phyloP scores from a whole-genome alignment of 2,888 invertebrate genomes.

The Aphidius colemani region DNA sequence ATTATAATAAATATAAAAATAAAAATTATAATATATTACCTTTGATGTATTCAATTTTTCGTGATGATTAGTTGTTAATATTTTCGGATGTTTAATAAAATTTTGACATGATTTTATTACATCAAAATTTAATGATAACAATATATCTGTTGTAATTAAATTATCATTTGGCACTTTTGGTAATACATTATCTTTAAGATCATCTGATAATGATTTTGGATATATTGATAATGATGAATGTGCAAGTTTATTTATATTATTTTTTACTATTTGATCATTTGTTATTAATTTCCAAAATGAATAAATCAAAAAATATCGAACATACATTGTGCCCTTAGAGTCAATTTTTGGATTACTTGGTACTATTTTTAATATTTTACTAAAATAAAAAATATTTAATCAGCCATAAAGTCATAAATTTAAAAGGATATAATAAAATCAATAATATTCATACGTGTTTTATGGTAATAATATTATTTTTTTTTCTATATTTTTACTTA shows the following conservation, averaged over 20 bases:
- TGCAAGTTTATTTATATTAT: constrained; percentile 48
- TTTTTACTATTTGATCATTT: constrained; percentile 44
- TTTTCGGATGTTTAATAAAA: constrained; percentile 47
- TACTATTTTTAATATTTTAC: constrained; percentile 51
- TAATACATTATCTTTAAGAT: constrained; percentile 47
- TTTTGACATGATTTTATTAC: constrained; percentile 47
- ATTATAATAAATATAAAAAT: no score
- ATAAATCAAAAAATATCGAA: constrained; percentile 53
- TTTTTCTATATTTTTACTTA: constrained; percentile 41
- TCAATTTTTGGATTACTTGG: constrained; percentile 41
- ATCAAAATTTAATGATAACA: constrained; percentile 50
- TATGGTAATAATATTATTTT: not conserved
- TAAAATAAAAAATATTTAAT: constrained; percentile 35
- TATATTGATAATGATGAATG: constrained; percentile 44
- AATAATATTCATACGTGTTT: not conserved
- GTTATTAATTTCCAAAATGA: constrained; percentile 55
- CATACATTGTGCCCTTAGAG: constrained; percentile 46
- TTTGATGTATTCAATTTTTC: constrained; percentile 18
- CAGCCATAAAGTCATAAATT: not conserved
- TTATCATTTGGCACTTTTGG: constrained; percentile 50
- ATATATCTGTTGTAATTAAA: constrained; percentile 43
- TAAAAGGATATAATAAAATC: not conserved
- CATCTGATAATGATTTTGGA: constrained; percentile 44
- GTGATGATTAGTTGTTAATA: constrained; percentile 24
- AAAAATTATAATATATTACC: no score